A percentile compares a stretch with the other conserved stretches of the same genome.
These are phyloP conservation scores for Meda fulgida DNA, from an alignment of 2,797 vertebrate genomes.

Conservation along the genomic window DNA sequence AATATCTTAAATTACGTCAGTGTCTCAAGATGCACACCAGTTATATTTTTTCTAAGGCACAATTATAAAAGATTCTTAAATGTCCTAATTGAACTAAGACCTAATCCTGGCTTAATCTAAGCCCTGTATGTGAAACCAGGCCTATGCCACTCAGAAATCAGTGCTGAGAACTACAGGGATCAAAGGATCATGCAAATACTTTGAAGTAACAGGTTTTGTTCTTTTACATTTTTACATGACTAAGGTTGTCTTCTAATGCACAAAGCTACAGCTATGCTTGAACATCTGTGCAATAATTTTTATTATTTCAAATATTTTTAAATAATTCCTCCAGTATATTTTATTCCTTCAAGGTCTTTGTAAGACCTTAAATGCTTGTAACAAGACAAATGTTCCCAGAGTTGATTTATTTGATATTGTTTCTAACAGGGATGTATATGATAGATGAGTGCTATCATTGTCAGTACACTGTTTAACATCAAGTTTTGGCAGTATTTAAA, in stretches of 20 bases:
- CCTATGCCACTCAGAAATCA: constrained; percentile 25
- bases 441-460: background rate
- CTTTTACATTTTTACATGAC: background rate
- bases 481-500: background rate
- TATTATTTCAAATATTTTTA: no score
- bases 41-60: no score
- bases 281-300: background rate
- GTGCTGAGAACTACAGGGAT: constrained; percentile 42
- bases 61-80: no score
- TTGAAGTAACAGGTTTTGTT: constrained; percentile 6
- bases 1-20: no score
- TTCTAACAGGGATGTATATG: background rate
- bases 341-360: background rate
- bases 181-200: background rate
- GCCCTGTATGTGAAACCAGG: no score
- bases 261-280: background rate
- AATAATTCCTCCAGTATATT: no score
- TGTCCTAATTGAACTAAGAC: no score
- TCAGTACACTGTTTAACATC: background rate
- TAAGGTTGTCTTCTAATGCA: background rate
- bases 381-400: background rate
- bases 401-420: background rate
- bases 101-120: no score
- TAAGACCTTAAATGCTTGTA: background rate
- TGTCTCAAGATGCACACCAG: no score